These are phyloP conservation scores for Micronisus gabar DNA, from an alignment of 2,113 vertebrate species.

Conservation along the genomic window DNA sequence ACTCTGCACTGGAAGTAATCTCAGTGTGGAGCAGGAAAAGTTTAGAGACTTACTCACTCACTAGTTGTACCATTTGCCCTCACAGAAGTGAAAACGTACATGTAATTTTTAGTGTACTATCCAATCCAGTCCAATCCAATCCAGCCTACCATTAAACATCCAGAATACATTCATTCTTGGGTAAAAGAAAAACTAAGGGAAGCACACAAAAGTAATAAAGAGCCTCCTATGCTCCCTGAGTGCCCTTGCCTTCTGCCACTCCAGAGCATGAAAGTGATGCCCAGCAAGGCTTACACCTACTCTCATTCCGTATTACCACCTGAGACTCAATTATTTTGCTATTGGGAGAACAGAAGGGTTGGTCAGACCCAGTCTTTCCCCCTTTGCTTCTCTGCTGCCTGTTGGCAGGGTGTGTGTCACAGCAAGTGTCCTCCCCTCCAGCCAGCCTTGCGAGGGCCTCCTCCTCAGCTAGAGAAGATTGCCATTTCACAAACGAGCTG, in stretches of 20 bases:
- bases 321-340: neutral
- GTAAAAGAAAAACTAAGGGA: neutral
- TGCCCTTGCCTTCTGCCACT: neutral
- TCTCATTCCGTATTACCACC: neutral
- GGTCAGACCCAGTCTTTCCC: neutral
- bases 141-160: neutral
- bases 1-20: neutral
- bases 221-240: neutral
- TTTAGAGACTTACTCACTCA: neutral
- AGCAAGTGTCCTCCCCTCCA: neutral
- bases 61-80: neutral
- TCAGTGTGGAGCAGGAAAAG: neutral
- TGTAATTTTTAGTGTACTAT: neutral
- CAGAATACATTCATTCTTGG: neutral
- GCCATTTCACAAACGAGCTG: neutral
- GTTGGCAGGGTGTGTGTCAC: neutral
- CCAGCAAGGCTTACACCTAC: neutral
- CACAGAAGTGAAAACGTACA: neutral
- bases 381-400: neutral
- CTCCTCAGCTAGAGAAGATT: neutral
- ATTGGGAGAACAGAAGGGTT: neutral
- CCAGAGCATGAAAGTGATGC: neutral
- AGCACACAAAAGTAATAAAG: neutral
- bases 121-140: neutral
- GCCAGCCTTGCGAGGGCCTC: fast-evolving